Evolutionary conservation across 35 echinoderm and acorn worm species (phyloP).

Genomic region (Strongylocentrotus purpuratus): DNA sequence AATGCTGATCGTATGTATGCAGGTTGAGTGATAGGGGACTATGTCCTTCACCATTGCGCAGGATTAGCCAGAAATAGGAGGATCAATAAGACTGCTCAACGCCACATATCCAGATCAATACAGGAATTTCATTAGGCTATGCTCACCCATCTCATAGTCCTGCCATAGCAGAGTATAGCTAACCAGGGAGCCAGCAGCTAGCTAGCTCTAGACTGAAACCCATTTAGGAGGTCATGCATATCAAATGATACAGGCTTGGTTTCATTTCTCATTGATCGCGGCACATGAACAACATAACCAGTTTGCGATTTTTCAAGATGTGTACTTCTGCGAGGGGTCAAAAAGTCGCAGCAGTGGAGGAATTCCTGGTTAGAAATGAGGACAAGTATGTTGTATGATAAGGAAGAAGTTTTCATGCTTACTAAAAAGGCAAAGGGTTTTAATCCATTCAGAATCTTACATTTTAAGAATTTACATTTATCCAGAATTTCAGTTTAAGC

Average conservation of each 20-base stretch:
- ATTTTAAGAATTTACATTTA: too few species aligned
- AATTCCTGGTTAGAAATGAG: neutral
- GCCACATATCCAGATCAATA: conserved; percentile 41
- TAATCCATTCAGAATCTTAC: neutral
- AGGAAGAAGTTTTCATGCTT: neutral
- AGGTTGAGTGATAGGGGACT: neutral
- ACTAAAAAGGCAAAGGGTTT: neutral
- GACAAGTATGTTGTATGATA: neutral
- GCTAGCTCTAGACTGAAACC: neutral
- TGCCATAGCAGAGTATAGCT: neutral
- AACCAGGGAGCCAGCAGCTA: neutral
- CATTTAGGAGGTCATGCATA: conserved; percentile 10
- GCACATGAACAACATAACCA: neutral
- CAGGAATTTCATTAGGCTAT: conserved; percentile 18
- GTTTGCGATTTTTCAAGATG: neutral
- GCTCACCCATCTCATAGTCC: neutral
- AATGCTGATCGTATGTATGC: neutral
- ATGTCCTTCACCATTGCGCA: neutral
- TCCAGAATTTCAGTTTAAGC: too few species aligned
- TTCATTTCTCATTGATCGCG: neutral
- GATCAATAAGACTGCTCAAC: conserved; percentile 22
- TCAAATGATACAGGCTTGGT: neutral
- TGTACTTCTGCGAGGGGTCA: neutral
- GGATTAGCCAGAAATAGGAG: conserved; percentile 37
- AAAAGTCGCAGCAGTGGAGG: neutral